A percentile compares a stretch with the other conserved stretches of the same genome.
These are phyloP conservation scores for Drosophila littoralis DNA, from an alignment of 1,140 invertebrate species.

Conservation along the genomic window DNA sequence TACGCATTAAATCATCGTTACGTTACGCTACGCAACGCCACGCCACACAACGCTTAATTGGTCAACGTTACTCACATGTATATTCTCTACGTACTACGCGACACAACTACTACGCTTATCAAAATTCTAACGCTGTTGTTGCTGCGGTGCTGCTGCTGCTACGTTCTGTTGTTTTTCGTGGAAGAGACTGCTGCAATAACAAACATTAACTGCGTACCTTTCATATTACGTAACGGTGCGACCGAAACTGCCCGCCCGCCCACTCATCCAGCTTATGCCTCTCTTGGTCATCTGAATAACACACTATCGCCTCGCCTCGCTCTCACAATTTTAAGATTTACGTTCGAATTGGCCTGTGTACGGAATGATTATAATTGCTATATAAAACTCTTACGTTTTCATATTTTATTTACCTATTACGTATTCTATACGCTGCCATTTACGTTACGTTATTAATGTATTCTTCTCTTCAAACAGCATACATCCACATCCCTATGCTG, in stretches of 20 bases:
- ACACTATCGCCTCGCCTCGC: slow-evolving; percentile 10
- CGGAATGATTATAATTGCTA: slow-evolving; percentile 60
- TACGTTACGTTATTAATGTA: slow-evolving; percentile 1
- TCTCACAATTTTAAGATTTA: slow-evolving; percentile 52
- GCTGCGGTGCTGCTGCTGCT: slow-evolving; percentile 53
- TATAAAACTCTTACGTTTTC: slow-evolving; percentile 41
- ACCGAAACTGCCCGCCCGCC: not conserved
- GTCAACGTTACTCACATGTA: slow-evolving; percentile 28
- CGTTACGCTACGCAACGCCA: slow-evolving; percentile 38
- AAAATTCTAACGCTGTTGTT: slow-evolving; percentile 73
- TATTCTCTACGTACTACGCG: slow-evolving; percentile 28
- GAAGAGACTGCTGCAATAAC: slow-evolving; percentile 27
- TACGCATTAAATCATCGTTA: slow-evolving; percentile 45
- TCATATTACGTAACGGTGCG: slow-evolving; percentile 17
- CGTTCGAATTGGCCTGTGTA: slow-evolving; percentile 68
- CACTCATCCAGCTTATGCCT: slow-evolving; percentile 25
- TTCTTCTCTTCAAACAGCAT: slow-evolving; percentile 44
- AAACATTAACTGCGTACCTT: slow-evolving; percentile 38
- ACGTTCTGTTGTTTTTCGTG: slow-evolving; percentile 32
- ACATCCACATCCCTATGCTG: slow-evolving; percentile 72
- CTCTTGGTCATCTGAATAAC: slow-evolving; percentile 24
- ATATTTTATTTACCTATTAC: slow-evolving; percentile 28
- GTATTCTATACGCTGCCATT: not conserved
- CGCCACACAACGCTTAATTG: slow-evolving; percentile 54
- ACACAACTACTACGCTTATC: slow-evolving; percentile 54